Evolutionary conservation across 2,113 vertebrate genomes (phyloP), one percentile per base, ranked within the genome.

Genomic region (Nibea albiflora): DNA sequence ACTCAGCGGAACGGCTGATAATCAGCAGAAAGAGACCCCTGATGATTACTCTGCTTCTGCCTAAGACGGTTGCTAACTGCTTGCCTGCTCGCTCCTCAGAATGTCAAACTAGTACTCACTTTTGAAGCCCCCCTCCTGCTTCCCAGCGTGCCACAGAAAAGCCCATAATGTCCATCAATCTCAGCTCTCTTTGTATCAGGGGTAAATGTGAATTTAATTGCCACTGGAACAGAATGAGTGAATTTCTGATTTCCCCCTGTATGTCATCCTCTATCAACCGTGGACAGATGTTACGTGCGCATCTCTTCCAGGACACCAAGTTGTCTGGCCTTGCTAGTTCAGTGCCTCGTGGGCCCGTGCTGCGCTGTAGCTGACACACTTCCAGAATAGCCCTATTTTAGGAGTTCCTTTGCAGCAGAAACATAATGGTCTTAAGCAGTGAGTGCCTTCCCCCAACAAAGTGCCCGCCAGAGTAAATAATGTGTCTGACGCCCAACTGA

Each of bases 151-250:
- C 70, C 50, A 73, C 35, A 67, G 83, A 82, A 81, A 67, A 39
- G 66, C 65, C 47, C 42, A 26, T 73, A 69, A 76, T 66, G 74
- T 86, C 90, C 86, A 91, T 94, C 92, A 92, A 83, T 90, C 88
- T 87, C 77, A 35, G 46, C 84, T 83, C 56, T 67, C 72, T 87
- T 89, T 89, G 78, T 87, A 80, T 85, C 84, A 62, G 66, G 63
- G 57, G 63, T 88, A 88, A 90, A 94, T 93, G 94, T 63, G 84
- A 88, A 89, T 94, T 93, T 92, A 93, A 94, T 94, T 94, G 87
- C 90, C 10, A 46, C 72, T 85, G 88, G 90, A 90, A 86, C 77
- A 73, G 72, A 90, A 74, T 56, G 49, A 80, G 61, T 26, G 67
- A 19, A n/a, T 69, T 89, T 73, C 78, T 61, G 72, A 74, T 86